Evolutionary conservation across 2,888 invertebrate genomes (phyloP).

Genomic region (Stenichneumon culpator): DNA sequence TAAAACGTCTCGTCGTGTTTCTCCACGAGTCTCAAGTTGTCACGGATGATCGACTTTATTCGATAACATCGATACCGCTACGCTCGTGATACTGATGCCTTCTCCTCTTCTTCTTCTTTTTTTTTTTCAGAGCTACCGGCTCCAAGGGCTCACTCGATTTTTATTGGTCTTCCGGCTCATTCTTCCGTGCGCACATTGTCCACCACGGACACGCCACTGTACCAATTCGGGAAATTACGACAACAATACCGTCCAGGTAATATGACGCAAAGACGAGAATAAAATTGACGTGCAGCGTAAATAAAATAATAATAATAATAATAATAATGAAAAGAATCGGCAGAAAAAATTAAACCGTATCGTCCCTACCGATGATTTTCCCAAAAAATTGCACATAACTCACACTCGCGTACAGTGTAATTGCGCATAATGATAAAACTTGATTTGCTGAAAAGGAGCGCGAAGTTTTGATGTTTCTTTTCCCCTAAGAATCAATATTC

Average conservation of each 20-base stretch:
- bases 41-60: constrained; percentile 53
- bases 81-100: constrained; percentile 11
- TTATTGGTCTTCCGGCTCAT: constrained; percentile 28
- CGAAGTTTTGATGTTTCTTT: no score
- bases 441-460: no score
- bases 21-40: constrained; percentile 45
- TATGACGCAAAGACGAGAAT: not conserved
- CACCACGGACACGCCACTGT: not conserved
- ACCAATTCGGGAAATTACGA: constrained; percentile 28
- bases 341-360: not conserved
- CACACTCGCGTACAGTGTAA: no score
- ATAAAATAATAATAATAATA: not conserved
- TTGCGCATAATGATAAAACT: no score
- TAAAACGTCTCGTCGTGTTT: constrained; percentile 36
- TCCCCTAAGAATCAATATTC: no score
- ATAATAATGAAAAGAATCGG: not conserved
- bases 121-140: not conserved
- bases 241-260: constrained; percentile 6
- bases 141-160: constrained; percentile 32
- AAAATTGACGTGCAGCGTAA: not conserved
- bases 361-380: no score
- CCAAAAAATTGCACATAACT: no score
- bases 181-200: constrained; percentile 39
- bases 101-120: not conserved
- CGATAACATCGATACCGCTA: constrained; percentile 28